Evolutionary conservation across 2,797 vertebrate species (phyloP).

Genomic region (Hylomyscus alleni): DNA sequence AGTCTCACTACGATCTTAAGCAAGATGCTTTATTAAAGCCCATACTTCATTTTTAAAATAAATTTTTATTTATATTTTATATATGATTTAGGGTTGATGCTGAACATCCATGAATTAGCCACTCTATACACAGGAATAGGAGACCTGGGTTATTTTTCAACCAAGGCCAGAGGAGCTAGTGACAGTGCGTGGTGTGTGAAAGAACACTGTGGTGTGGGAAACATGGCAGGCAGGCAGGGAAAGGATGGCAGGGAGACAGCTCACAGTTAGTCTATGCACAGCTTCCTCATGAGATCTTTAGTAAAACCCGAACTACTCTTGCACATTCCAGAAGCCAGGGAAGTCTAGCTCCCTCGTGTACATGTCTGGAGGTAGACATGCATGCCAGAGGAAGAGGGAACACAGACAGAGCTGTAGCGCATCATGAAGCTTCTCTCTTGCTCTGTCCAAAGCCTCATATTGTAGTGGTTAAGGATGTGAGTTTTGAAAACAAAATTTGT

Average conservation of each 20-base stretch:
- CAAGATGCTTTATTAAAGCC: not conserved
- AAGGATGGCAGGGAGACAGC: not conserved
- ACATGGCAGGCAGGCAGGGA: accelerated
- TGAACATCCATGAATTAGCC: not conserved
- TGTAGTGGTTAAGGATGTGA: not conserved
- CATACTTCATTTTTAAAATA: not conserved
- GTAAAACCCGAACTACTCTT: not conserved
- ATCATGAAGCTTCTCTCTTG: not conserved
- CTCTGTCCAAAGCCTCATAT: not conserved
- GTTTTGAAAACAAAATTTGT: constrained; percentile 14
- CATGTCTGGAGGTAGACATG: not conserved
- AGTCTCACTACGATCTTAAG: not conserved
- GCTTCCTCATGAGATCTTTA: not conserved
- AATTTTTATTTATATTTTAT: not conserved
- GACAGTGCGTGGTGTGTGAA: not conserved
- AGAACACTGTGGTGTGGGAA: not conserved
- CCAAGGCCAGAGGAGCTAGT: not conserved
- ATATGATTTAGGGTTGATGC: not conserved
- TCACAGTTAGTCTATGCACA: not conserved
- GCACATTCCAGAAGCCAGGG: not conserved
- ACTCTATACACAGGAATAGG: not conserved
- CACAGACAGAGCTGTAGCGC: not conserved
- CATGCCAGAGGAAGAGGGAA: not conserved
- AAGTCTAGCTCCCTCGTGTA: not conserved
- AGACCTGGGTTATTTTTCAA: not conserved